Evolutionary conservation across 2,888 invertebrate genomes (phyloP), one percentile per base, ranked within the genome.

Genomic region (Fragum fragum): DNA sequence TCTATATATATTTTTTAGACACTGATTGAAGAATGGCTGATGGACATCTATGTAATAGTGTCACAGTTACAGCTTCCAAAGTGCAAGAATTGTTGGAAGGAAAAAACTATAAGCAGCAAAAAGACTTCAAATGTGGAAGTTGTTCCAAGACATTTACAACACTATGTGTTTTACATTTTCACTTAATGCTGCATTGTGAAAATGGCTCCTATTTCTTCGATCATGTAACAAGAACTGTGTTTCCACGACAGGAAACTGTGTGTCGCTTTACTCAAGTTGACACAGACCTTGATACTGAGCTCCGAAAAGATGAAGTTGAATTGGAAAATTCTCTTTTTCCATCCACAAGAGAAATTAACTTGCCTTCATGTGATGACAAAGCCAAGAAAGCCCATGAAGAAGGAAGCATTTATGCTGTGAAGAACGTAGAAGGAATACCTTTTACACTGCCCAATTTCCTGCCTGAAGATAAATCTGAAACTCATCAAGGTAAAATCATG

Each of bases 141-240:
- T 81, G 81, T 29, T 66, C 52, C 1, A 53, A 55, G 9, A 77
- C 74, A 61, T 83, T 83, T 77, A 70, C 63, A 39, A 79, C 76
- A 0, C 63, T 83, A 6, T 83, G 79, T 39, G 66, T 68, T 14
- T 57, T 83, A 26, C 83, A 83, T 53, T 53, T 26, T 11, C 83
- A 83, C 39, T 79, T 79, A 36, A 80, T 74, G 68, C 57, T 53
- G 18, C 76, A 77, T 53, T 74, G 59, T 61, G 59, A 59, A n/a
- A 74, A 74, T 21, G 83, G 79, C 14, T 83, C 83, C 7, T 83
- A 77, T 42, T 79, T 39, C 52, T 83, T 79, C 72, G 75, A 83
- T 57, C 76, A 76, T 63, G 71, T 74, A 53, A 77, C 83, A 18
- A 77, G 71, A 18, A 83, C 83, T 21, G 79, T 76, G 2, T 79